Conservation (phyloP, 2,797 vertebrate species). For the Periophthalmus magnuspinnatus region DNA sequence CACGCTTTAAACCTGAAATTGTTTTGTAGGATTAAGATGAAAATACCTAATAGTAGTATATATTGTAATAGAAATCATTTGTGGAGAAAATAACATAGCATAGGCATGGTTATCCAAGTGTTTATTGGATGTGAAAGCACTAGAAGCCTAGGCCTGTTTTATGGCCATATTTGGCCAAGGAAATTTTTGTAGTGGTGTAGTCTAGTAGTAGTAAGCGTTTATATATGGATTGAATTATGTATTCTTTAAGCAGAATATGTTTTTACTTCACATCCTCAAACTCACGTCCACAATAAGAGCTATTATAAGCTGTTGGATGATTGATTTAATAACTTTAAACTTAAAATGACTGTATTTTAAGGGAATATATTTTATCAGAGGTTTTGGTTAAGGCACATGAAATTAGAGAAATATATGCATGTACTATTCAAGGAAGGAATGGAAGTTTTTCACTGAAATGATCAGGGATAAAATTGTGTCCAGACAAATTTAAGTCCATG, state of each 20-base stretch:
- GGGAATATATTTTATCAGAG: not conserved
- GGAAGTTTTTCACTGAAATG: not conserved
- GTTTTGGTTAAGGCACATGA: not conserved
- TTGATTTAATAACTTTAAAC: not conserved
- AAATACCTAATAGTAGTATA: not conserved
- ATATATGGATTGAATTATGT: slow-evolving; percentile 55
- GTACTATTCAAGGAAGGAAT: not conserved
- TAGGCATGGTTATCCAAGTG: not conserved
- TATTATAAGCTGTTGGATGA: not conserved
- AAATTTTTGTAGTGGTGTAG: not conserved
- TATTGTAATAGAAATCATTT: slow-evolving; percentile 1
- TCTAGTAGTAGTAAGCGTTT: slow-evolving; percentile 1
- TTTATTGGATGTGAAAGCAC: not conserved
- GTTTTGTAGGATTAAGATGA: not conserved
- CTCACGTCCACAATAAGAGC: not conserved
- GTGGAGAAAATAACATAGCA: not conserved
- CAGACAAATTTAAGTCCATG: not conserved
- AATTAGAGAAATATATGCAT: not conserved
- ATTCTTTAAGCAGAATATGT: slow-evolving; percentile 9
- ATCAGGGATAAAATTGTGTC: not conserved
- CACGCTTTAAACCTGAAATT: slow-evolving; percentile 14
- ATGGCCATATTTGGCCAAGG: not conserved
- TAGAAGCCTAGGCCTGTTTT: not conserved
- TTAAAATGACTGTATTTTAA: too few species aligned
- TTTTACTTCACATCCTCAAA: not conserved